A percentile compares a stretch with the other conserved stretches of the same genome.
These are phyloP conservation scores for Nemapogon koenigi DNA, from an alignment of 2,888 invertebrate genomes.

Conservation along the genomic window DNA sequence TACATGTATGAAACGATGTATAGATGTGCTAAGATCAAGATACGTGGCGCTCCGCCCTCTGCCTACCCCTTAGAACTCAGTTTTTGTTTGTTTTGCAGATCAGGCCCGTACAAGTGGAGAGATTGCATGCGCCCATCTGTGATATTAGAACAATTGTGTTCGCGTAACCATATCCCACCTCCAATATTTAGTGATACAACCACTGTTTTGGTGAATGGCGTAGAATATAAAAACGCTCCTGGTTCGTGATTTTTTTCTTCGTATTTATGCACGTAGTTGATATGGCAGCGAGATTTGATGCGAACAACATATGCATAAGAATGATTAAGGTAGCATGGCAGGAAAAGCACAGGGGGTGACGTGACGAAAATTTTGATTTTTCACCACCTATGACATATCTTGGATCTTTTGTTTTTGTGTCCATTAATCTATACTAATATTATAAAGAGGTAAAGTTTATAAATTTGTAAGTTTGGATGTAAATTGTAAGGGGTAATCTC, in stretches of 20 bases:
- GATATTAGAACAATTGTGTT: conserved; percentile 76
- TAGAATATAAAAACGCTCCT: conserved; percentile 34
- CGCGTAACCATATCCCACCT: conserved; percentile 56
- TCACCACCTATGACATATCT: no score
- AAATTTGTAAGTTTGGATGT: no score
- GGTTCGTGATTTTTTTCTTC: no score
- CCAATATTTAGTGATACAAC: conserved; percentile 29
- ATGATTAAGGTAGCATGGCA: neutral
- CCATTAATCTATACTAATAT: no score
- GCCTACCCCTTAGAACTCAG: no score
- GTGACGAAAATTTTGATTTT: no score
- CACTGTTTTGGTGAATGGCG: conserved; percentile 35
- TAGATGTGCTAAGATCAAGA: no score
- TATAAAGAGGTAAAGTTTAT: no score
- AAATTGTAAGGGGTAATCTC: no score
- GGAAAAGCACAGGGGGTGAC: neutral
- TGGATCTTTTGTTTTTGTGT: no score
- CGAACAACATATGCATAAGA: neutral
- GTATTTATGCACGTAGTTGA: conserved; percentile 6
- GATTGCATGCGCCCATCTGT: conserved; percentile 74
- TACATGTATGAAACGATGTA: no score
- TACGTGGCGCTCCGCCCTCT: no score
- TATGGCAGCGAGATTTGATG: neutral
- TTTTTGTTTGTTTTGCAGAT: conserved; percentile 26
- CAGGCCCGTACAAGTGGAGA: conserved; percentile 80